Base-by-base conservation (phyloP, 2,797 vertebrate species). In the Micropoecilia bifurca region DNA sequence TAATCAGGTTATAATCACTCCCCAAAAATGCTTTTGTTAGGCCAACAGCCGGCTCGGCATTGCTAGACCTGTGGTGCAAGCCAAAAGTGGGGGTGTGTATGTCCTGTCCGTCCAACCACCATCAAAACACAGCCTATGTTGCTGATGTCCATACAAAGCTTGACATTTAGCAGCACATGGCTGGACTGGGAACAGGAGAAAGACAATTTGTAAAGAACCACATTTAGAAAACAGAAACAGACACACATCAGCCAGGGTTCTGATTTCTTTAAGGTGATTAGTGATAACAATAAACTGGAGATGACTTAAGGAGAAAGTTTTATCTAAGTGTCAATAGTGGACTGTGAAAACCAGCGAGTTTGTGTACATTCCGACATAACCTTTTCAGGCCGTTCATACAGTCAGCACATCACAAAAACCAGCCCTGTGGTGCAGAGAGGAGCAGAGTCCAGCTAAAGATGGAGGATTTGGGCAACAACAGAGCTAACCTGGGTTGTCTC, bases 1-100 rank as follows among this genome's bases (percentile, higher is more conserved):
- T 92, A 91, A 92, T 91, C 93, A 83, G 83, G 84, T 89, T 90
- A 89, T 90, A 92, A 95, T 94, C 91, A 89, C 92, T 89, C 75
- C 75, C 79, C 6, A 1, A 87, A 90, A 91, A 90, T 77, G 84
- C 91, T 88, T 94, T 95, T 93, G 91, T 95, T 90, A 75, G 82
- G 78, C 69, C 28, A 41, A 74, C 76, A 83, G 88, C 74, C 82
- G 86, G 81, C 79, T 73, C 25, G 74, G 86, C 68, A 74, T 88
- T 89, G 57, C 73, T 79, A 12, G 76, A 71, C 80, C 76, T 48
- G 53, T 50, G 57, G 63, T 82, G 82, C 68, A 83, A 88, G 85
- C 87, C 80, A 80, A 66, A 28, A 30, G 73, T 48, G 33, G 28
- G 77, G 81, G 30, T 45, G 77, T 75, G 25, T 61, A 25, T 48